Conservation (phyloP, 2,888 invertebrate species). For the Tricholauxania praeusta region DNA sequence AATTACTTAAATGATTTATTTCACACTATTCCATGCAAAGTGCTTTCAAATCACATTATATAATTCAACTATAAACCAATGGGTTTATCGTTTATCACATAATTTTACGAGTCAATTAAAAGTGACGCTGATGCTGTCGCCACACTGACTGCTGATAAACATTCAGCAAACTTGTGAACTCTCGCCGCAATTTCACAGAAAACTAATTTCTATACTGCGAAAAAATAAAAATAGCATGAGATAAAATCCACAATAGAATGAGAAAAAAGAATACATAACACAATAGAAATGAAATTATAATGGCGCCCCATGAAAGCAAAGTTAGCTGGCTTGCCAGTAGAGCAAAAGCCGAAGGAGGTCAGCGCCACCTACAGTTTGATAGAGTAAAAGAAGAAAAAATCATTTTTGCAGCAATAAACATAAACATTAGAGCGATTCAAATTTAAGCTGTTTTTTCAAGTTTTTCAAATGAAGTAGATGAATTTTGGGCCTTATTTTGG, state of each 20-base stretch:
- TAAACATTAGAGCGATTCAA: no score
- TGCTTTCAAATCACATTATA: no score
- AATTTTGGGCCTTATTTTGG: no score
- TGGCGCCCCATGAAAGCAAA: conserved; percentile 3
- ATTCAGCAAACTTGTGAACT: conserved; percentile 11
- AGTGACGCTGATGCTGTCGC: background rate
- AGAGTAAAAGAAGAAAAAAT: conserved; percentile 1
- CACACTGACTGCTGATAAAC: conserved; percentile 20
- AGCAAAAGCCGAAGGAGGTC: conserved; percentile 24
- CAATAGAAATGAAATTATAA: background rate
- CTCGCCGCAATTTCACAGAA: background rate
- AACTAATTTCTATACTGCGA: no score
- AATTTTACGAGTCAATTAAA: no score
- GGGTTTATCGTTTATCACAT: no score
- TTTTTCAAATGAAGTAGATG: no score
- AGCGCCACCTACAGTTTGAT: conserved; percentile 29
- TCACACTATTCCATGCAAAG: no score
- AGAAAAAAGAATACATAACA: conserved; percentile 2
- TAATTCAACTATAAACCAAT: no score
- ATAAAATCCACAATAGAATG: conserved; percentile 2
- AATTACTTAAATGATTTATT: no score
- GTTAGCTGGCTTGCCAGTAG: background rate
- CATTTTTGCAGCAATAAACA: background rate
- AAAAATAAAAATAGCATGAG: background rate
- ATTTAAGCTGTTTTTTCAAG: no score